A percentile compares a stretch with the other conserved stretches of the same genome.
Conservation (phyloP, 2,888 invertebrate genomes). For the Eilema griseolum region DNA sequence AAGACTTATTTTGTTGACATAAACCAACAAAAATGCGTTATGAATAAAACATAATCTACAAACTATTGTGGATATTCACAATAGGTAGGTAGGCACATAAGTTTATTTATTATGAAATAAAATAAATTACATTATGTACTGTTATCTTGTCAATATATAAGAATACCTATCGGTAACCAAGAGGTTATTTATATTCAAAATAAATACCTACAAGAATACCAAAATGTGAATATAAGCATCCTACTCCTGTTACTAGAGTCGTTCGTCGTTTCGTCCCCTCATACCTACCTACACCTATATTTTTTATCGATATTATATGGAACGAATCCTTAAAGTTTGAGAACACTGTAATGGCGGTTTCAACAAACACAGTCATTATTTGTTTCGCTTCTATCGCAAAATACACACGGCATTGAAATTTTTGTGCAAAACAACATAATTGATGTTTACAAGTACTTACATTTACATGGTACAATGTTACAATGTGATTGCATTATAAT, state of each 20-base stretch:
- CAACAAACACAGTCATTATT: constrained; percentile 72
- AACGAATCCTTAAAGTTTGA: constrained; percentile 61
- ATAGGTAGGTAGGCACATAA: too few relatives aligned
- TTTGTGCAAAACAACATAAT: background rate
- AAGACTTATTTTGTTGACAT: too few relatives aligned
- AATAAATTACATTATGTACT: background rate
- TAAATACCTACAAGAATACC: background rate
- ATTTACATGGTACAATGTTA: background rate
- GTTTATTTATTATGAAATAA: background rate
- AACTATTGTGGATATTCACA: too few relatives aligned
- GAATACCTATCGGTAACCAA: background rate
- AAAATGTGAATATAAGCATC: constrained; percentile 10
- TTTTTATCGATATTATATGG: constrained; percentile 60
- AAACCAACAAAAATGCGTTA: too few relatives aligned
- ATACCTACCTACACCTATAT: constrained; percentile 30
- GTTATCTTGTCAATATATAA: too few relatives aligned
- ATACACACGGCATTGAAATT: constrained; percentile 39
- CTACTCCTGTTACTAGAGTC: constrained; percentile 12
- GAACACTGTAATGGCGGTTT: constrained; percentile 62
- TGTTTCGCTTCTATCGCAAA: constrained; percentile 57
- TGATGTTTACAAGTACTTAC: background rate
- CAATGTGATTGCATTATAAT: background rate
- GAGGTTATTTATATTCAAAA: background rate
- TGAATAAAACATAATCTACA: too few relatives aligned
- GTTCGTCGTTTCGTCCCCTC: constrained; percentile 13